A percentile compares a stretch with the other conserved stretches of the same genome.
phyloP scores from a whole-genome alignment of 2,888 invertebrate genomes.

The Trichogramma dendrolimi region DNA sequence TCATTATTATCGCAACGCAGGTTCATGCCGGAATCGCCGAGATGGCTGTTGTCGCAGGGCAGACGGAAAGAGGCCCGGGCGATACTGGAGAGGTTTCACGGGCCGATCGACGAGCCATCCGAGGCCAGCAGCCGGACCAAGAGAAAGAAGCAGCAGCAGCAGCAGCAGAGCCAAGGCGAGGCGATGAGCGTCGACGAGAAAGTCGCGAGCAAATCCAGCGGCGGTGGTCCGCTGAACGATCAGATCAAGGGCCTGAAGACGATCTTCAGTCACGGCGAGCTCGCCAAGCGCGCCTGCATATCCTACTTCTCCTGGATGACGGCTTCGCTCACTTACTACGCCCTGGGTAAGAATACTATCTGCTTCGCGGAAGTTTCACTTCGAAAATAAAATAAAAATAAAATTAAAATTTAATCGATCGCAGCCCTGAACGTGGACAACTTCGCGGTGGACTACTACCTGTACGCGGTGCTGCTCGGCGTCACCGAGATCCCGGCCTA shows the following conservation, averaged over 20 bases:
- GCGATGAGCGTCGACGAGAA: neutral
- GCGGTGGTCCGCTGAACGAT: constrained; percentile 9
- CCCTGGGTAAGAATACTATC: constrained; percentile 33
- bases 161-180: too few species aligned
- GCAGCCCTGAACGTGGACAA: constrained; percentile 57
- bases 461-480: constrained; percentile 55
- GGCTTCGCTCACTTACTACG: constrained; percentile 41
- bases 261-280: constrained; percentile 35
- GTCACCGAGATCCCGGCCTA: constrained; percentile 58
- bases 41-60: constrained; percentile 56
- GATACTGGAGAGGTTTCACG: constrained; percentile 35
- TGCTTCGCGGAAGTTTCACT: too few species aligned
- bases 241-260: constrained; percentile 33
- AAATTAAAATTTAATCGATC: constrained; percentile 14
- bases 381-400: too few species aligned
- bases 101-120: constrained; percentile 10
- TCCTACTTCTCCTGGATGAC: constrained; percentile 41
- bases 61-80: constrained; percentile 51
- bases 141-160: neutral
- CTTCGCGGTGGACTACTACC: constrained; percentile 54
- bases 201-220: neutral
- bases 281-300: constrained; percentile 35
- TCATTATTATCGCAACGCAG: constrained; percentile 26
- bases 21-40: constrained; percentile 54
- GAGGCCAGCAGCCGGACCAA: neutral